Evolutionary conservation across 2,113 vertebrate species (phyloP).

Genomic region (Scopus umbretta): DNA sequence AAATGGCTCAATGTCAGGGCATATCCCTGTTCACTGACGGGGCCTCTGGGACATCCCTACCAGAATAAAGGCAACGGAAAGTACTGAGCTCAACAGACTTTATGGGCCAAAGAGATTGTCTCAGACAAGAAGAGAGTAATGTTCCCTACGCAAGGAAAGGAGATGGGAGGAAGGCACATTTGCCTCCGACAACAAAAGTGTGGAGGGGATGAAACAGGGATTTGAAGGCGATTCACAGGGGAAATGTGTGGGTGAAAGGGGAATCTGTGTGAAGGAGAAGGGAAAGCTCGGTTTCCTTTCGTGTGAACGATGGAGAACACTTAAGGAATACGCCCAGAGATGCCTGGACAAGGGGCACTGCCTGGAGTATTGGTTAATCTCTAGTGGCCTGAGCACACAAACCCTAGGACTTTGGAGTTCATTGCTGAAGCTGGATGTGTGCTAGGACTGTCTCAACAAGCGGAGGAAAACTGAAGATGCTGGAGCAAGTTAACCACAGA

Average conservation of each 20-base stretch:
- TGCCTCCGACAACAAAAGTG: not conserved
- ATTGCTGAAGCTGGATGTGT: not conserved
- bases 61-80: not conserved
- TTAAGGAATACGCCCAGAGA: not conserved
- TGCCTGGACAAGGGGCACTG: not conserved
- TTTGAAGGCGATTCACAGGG: not conserved
- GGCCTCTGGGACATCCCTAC: not conserved
- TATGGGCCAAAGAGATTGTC: not conserved
- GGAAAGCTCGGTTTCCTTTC: not conserved
- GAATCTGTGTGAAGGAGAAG: not conserved
- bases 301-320: not conserved
- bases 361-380: not conserved
- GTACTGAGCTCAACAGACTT: not conserved
- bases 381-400: not conserved
- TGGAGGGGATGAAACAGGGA: not conserved
- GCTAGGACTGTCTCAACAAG: not conserved
- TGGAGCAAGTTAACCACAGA: not conserved
- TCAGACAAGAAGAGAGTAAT: not conserved
- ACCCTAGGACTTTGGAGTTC: not conserved
- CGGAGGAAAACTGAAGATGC: not conserved
- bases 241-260: not conserved
- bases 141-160: not conserved
- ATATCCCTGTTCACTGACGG: fast-evolving
- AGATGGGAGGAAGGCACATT: not conserved
- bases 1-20: not conserved